A percentile compares a stretch with the other conserved stretches of the same genome.
phyloP scores from a whole-genome alignment of 2,113 vertebrate genomes.

The Sebastes schlegelii region DNA sequence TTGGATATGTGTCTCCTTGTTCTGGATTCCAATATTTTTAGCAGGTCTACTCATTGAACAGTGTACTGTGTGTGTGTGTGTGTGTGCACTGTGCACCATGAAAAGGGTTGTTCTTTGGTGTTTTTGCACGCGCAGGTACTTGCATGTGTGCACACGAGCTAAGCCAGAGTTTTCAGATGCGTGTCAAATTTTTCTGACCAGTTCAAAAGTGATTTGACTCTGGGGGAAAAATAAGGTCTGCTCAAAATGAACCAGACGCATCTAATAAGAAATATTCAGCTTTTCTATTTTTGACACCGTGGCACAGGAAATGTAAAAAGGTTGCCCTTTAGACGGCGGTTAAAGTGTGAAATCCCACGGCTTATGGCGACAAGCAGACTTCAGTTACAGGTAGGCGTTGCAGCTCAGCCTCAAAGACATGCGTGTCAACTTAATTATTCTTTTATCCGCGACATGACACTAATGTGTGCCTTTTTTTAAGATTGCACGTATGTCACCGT shows the following conservation, averaged over 20 bases:
- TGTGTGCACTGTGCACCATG: not conserved
- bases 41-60: too few relatives aligned
- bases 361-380: constrained; percentile 59
- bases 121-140: constrained; percentile 22
- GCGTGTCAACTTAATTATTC: constrained; percentile 65
- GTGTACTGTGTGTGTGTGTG: not conserved
- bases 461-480: constrained; percentile 64
- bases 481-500: constrained; percentile 45
- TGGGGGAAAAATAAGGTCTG: constrained; percentile 15
- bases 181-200: constrained; percentile 65
- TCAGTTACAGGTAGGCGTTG: constrained; percentile 74
- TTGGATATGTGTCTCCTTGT: not conserved
- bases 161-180: constrained; percentile 29
- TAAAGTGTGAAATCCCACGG: constrained; percentile 74
- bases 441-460: constrained; percentile 49
- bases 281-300: constrained; percentile 71
- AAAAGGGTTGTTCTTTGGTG: not conserved
- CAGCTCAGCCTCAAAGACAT: constrained; percentile 47
- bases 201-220: constrained; percentile 52
- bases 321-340: constrained; percentile 74
- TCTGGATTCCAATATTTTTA: constrained; percentile 11
- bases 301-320: constrained; percentile 70
- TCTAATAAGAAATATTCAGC: constrained; percentile 72
- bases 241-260: constrained; percentile 52
- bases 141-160: not conserved